Base-by-base conservation (phyloP, 1,140 invertebrate species). In the Thrips palmi region DNA sequence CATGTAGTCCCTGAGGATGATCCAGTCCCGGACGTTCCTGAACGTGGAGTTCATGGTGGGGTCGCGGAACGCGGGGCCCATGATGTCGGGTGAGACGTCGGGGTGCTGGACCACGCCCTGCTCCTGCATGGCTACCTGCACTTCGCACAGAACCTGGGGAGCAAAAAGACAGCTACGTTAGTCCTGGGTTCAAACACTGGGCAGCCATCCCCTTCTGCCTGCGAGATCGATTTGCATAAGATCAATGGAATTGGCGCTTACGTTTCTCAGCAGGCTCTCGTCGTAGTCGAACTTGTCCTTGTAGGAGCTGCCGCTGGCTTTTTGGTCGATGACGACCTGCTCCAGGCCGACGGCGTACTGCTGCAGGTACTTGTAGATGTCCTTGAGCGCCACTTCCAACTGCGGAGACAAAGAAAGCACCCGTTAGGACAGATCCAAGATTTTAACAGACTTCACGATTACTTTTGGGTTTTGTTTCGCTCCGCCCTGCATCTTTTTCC, bases 1-100 rank as follows among this genome's bases (percentile, higher is more conserved):
- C 55, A 74, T 65, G 54, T 73, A 77, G 45, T 77, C 72, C 22
- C 71, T 57, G 45, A 71, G 65, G 41, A 77, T 74, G 20, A 76
- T 25, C 62, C 67, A 75, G 50, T 77, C 71, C 11, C 74, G 58
- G 1, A 71, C 44, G 39, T 65, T 60, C 11, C 66, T 52, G 10
- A 49, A 48, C 1, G 68, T 65, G 15, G 53, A 53, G 11, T 52
- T 47, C 10, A n/a, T n/a, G n/a, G 50, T 46, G 40, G 66, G 50
- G 11, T 54, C 51, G 10, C 69, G 57, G 37, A 55, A 59, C 5
- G 67, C 55, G 11, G 54, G 37, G 2, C 51, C 45, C 72, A 79
- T 77, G 15, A 64, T 56, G 20, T 67, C 60, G 2, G 70, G 55
- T 0, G 51, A 53, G 2, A 74, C 59, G 45, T 71, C 65, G 1